A percentile compares a stretch with the other conserved stretches of the same genome.
Evolutionary conservation across 2,888 invertebrate species (phyloP).

Genomic region (Leptopilina myrica): DNA sequence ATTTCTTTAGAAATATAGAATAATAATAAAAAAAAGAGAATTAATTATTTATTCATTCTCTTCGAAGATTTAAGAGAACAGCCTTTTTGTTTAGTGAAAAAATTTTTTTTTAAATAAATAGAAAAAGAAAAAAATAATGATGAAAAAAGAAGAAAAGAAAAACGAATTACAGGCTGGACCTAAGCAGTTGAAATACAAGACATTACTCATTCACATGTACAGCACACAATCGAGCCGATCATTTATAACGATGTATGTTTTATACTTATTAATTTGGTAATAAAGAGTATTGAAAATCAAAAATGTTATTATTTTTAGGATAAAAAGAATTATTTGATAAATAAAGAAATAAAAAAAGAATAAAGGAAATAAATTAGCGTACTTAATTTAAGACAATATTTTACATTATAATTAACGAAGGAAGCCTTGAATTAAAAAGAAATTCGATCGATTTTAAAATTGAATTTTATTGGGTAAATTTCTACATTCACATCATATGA

Average conservation of each 20-base stretch:
- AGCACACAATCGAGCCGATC: conserved; percentile 65
- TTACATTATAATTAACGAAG: not conserved
- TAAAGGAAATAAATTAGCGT: no score
- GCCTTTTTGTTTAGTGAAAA: conserved; percentile 24
- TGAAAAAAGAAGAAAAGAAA: no score
- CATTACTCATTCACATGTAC: conserved; percentile 69
- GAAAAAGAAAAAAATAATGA: conserved; percentile 43
- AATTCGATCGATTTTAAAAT: no score
- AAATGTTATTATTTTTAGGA: not conserved
- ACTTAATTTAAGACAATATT: no score
- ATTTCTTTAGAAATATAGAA: not conserved
- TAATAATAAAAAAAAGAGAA: no score
- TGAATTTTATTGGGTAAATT: no score
- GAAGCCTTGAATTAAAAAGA: not conserved
- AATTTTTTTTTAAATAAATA: conserved; percentile 38
- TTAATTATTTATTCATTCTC: not conserved
- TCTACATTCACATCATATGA: no score
- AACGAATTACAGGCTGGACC: conserved; percentile 67
- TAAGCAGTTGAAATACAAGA: conserved; percentile 69
- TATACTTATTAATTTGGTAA: conserved; percentile 74
- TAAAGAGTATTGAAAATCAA: conserved; percentile 67
- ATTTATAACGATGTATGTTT: conserved; percentile 73
- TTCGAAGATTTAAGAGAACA: conserved; percentile 32
- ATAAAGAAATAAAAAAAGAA: no score
- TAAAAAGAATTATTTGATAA: no score